These are phyloP conservation scores for Parelbella ahira DNA, from an alignment of 2,888 invertebrate genomes.

Conservation along the genomic window DNA sequence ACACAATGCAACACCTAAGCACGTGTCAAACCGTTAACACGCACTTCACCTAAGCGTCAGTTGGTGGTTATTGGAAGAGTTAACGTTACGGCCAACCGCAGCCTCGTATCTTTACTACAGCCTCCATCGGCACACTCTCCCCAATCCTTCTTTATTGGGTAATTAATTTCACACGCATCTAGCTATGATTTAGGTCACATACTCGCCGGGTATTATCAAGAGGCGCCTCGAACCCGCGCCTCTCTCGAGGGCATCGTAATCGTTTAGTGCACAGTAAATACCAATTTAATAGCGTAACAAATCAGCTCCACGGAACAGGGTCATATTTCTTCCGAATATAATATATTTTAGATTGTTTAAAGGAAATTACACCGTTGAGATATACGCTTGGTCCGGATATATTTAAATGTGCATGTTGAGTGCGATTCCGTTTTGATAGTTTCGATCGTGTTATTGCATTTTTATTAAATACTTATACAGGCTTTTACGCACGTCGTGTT, in stretches of 20 bases:
- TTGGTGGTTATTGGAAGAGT: slow-evolving; percentile 22
- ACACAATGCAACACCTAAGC: too few species aligned
- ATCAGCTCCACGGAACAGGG: background rate
- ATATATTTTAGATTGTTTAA: too few species aligned
- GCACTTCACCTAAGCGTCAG: slow-evolving; percentile 11
- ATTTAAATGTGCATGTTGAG: too few species aligned
- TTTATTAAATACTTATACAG: too few species aligned
- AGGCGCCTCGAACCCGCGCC: slow-evolving; percentile 2
- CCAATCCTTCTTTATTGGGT: slow-evolving; percentile 29
- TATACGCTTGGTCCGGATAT: too few species aligned
- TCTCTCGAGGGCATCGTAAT: slow-evolving; percentile 13
- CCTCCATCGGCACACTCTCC: slow-evolving; percentile 7
- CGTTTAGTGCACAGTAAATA: slow-evolving; percentile 18
- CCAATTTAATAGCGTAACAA: slow-evolving; percentile 12
- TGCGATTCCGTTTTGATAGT: too few species aligned
- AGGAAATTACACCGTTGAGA: too few species aligned
- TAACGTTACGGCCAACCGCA: slow-evolving; percentile 18
- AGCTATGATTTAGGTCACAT: slow-evolving; percentile 16
- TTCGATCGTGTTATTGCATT: too few species aligned
- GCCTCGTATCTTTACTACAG: background rate
- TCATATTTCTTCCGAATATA: too few species aligned
- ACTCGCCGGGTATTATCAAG: slow-evolving; percentile 18
- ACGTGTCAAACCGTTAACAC: slow-evolving; percentile 15
- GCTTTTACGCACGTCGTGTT: too few species aligned
- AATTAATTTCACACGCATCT: slow-evolving; percentile 33